A percentile compares a stretch with the other conserved stretches of the same genome.
Conservation (phyloP, 2,797 vertebrate species). For the Acomys russatus region DNA sequence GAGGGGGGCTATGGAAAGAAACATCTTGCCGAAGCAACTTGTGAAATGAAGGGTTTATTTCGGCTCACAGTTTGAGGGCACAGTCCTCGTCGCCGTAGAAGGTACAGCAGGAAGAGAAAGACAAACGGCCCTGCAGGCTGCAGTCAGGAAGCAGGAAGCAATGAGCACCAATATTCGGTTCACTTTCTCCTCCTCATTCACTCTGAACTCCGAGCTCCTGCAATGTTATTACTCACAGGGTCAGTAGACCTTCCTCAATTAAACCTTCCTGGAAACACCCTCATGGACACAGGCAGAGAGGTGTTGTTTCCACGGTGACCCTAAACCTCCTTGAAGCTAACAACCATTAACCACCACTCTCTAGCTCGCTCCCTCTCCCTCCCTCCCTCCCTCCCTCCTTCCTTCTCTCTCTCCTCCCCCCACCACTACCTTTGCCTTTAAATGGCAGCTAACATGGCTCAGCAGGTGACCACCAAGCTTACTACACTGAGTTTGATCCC, state of each 20-base stretch:
- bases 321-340: not conserved
- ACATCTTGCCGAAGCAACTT: not conserved
- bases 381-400: not conserved
- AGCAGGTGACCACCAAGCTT: not conserved
- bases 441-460: not conserved
- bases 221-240: not conserved
- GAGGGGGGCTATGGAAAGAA: not conserved
- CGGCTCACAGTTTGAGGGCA: not conserved
- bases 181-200: not conserved
- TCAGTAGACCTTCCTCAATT: not conserved
- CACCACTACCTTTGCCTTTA: not conserved
- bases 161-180: not conserved
- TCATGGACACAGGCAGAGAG: not conserved
- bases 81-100: too few relatives aligned
- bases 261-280: constrained; percentile 14
- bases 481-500: not conserved
- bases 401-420: not conserved
- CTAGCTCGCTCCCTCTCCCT: too few relatives aligned
- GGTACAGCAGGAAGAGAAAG: not conserved
- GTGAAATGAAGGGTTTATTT: not conserved
- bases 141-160: not conserved
- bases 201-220: not conserved
- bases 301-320: not conserved
- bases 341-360: not conserved
- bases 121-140: too few relatives aligned